A percentile compares a stretch with the other conserved stretches of the same genome.
These are phyloP conservation scores for Porites divaricata DNA, from an alignment of 92 coral and sea anemone species.

Conservation along the genomic window DNA sequence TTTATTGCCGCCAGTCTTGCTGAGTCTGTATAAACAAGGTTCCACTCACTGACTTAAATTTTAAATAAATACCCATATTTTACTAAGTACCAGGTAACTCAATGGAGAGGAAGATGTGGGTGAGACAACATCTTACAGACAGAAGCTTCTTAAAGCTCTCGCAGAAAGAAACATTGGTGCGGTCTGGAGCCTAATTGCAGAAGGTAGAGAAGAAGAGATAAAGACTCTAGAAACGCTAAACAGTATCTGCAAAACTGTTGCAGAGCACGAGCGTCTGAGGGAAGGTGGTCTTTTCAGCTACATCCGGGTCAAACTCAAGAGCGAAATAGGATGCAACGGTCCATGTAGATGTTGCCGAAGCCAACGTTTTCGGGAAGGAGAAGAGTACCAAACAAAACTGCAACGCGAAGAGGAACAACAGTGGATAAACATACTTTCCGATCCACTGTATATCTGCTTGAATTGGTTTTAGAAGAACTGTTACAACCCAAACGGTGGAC, in stretches of 20 bases:
- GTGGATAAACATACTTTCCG: constrained; percentile 33
- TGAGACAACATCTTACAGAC: not conserved
- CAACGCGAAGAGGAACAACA: constrained; percentile 8
- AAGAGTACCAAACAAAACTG: not conserved
- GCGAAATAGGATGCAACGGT: not conserved
- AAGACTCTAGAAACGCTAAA: constrained; percentile 17
- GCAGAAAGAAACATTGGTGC: not conserved
- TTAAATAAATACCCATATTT: no score
- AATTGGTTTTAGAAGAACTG: constrained; percentile 20
- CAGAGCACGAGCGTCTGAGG: not conserved
- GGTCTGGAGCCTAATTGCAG: constrained; percentile 29
- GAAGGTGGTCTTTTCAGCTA: not conserved
- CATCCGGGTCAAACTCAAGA: not conserved
- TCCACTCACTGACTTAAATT: no score
- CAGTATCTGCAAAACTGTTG: constrained; percentile 3
- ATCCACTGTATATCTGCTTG: constrained; percentile 17
- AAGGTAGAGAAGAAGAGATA: not conserved
- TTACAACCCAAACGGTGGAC: not conserved
- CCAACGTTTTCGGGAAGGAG: not conserved
- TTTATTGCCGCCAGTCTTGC: no score
- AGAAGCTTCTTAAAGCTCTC: constrained; percentile 24
- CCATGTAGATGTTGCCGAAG: not conserved
- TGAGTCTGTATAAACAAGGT: no score
- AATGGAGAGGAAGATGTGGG: not conserved
- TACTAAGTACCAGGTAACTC: no score